Base-by-base conservation (phyloP, 2,797 vertebrate genomes). In the Pyrrhura leucotis region DNA sequence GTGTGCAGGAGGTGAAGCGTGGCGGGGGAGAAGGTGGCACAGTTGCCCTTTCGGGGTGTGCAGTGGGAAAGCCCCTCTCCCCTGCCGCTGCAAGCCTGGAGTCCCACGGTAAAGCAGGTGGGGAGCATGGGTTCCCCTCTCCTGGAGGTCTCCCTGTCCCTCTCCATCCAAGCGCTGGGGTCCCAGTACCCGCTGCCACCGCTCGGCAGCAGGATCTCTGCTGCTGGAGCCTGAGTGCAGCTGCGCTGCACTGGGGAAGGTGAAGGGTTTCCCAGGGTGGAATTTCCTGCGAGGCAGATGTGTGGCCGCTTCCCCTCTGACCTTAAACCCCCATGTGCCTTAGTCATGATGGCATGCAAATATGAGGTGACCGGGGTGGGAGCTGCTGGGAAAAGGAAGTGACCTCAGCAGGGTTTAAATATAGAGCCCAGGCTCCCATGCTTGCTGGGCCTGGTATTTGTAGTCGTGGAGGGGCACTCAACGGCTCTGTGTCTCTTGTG, bases 321-420 rank as follows among this genome's bases (percentile, higher is more conserved):
- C 94, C 96, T 96, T 94, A 94, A 87, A 88, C 89, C 93, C 85
- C 12, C 1, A 67, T 91, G 95, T 63, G 91, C 85, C 95, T 95
- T 86, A 95, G 93, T 96, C 94, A 93, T 31, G 88, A 80, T 58
- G 74, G 91, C 94, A 96, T 96, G 94, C 85, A 95, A 95, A 96
- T 93, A 31, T 0, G 18, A 96, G 91, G 71, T 40, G 14, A 19
- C 0, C 1, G 40, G 47, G 69, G 91, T 54, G 35, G 37, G 96
- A 96, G 83, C 83, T 95, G 94, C 94, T 91, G 85, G 89, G 93
- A 89, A 91, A 78, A 90, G 96, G 96, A 97, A 97, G 88, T 95
- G 91, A 96, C 96, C 88, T 97, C 95, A 96, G 91, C 53, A 0
- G 2, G 65, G 80, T 95, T 96, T 97, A 96, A 97, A 95, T 96